Evolutionary conservation across 2,888 invertebrate genomes (phyloP).

Genomic region (Apodemia hepburni): DNA sequence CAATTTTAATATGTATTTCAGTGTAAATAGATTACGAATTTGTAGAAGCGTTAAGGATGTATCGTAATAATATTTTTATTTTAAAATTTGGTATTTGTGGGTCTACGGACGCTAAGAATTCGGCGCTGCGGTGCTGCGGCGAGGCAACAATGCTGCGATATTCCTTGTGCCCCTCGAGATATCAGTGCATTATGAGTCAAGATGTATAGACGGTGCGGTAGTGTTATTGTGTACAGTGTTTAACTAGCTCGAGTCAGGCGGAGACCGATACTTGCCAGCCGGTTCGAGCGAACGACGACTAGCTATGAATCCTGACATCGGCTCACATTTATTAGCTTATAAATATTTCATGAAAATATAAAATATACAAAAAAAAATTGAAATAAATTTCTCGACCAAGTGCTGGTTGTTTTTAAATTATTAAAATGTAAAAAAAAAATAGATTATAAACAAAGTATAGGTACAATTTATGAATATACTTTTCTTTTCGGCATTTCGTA

Average conservation of each 20-base stretch:
- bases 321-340: constrained; percentile 80
- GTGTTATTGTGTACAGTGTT: constrained; percentile 73
- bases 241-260: constrained; percentile 70
- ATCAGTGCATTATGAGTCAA: constrained; percentile 50
- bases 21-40: constrained; percentile 76
- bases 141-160: constrained; percentile 67
- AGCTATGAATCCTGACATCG: constrained; percentile 80
- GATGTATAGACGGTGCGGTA: constrained; percentile 68
- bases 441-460: constrained; percentile 79
- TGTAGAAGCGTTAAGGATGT: constrained; percentile 59
- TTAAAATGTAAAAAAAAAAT: constrained; percentile 81
- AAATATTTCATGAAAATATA: constrained; percentile 80
- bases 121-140: constrained; percentile 32
- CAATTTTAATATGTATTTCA: constrained; percentile 70
- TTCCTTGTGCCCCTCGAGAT: constrained; percentile 74
- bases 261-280: constrained; percentile 60
- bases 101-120: background rate
- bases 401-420: constrained; percentile 81
- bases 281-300: constrained; percentile 78
- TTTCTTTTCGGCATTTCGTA: constrained; percentile 76
- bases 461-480: constrained; percentile 80
- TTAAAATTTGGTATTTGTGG: constrained; percentile 21
- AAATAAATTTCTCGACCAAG: constrained; percentile 79
- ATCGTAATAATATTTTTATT: constrained; percentile 17
- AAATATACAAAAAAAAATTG: constrained; percentile 79